These are phyloP conservation scores for Laticauda laticaudata DNA, from an alignment of 2,113 vertebrate genomes.

Conservation along the genomic window DNA sequence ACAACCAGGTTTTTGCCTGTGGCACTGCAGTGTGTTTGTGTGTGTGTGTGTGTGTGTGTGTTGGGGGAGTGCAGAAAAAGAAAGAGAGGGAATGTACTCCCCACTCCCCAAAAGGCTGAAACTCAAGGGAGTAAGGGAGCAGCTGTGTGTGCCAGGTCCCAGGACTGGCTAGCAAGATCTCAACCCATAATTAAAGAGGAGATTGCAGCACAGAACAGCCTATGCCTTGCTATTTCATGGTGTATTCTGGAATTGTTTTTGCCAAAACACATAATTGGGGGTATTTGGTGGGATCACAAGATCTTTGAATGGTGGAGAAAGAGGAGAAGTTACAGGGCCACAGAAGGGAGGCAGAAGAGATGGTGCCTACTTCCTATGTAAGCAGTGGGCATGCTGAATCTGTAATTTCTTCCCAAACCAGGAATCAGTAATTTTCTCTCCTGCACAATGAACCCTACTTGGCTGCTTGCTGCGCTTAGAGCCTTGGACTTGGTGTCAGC, in stretches of 20 bases:
- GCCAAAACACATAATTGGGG: constrained; percentile 15
- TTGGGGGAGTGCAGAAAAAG: background rate
- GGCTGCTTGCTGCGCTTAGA: background rate
- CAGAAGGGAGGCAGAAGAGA: too few species aligned
- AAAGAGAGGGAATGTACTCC: background rate
- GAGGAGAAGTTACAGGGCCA: accelerated
- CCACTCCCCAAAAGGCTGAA: background rate
- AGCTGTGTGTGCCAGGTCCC: background rate
- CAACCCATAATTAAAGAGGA: background rate
- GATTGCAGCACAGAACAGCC: background rate
- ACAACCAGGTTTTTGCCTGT: background rate
- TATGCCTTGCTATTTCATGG: background rate
- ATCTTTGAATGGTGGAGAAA: constrained; percentile 23
- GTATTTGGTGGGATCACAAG: constrained; percentile 25
- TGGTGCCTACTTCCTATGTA: background rate
- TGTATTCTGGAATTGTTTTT: constrained; percentile 41
- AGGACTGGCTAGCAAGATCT: background rate
- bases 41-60: background rate
- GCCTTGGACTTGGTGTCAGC: background rate
- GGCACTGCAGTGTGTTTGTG: background rate
- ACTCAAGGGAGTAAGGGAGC: background rate
- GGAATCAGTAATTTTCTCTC: background rate
- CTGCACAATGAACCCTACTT: background rate
- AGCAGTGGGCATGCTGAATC: background rate
- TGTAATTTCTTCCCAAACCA: background rate